phyloP scores from a whole-genome alignment of 2,888 invertebrate species.

The Drosophila monieri region DNA sequence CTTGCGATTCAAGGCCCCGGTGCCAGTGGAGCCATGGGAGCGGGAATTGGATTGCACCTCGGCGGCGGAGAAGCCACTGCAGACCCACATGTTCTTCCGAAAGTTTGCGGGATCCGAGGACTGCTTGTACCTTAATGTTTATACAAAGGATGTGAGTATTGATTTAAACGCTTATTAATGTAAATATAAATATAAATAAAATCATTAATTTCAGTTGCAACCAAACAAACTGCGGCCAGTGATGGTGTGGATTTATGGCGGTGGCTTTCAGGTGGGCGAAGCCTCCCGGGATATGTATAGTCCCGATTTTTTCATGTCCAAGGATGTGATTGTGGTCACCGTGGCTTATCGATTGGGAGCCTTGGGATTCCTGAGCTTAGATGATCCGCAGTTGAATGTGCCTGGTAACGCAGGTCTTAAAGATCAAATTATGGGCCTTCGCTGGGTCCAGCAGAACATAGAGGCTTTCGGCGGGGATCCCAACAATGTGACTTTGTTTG shows the following conservation, averaged over 20 bases:
- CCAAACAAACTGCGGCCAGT: constrained; percentile 79
- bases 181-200: background rate
- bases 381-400: constrained; percentile 84
- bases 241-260: constrained; percentile 85
- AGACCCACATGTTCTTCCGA: constrained; percentile 78
- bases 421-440: constrained; percentile 85
- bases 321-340: constrained; percentile 84
- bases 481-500: constrained; percentile 85
- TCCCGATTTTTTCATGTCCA: constrained; percentile 84
- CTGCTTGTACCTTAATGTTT: constrained; percentile 85
- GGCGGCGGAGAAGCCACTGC: constrained; percentile 80
- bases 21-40: constrained; percentile 83
- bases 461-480: constrained; percentile 85
- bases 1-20: constrained; percentile 83
- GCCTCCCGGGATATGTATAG: constrained; percentile 83
- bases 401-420: constrained; percentile 86
- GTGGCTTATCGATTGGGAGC: constrained; percentile 85
- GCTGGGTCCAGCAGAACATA: constrained; percentile 85
- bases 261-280: constrained; percentile 84
- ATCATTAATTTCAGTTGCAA: constrained; percentile 61
- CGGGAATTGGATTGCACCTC: constrained; percentile 83
- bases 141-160: constrained; percentile 79
- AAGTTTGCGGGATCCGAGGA: constrained; percentile 85
- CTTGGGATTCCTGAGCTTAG: constrained; percentile 84
- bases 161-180: background rate